Conservation (phyloP, 1,140 invertebrate genomes). For the Plectrocnemia conspersa region DNA sequence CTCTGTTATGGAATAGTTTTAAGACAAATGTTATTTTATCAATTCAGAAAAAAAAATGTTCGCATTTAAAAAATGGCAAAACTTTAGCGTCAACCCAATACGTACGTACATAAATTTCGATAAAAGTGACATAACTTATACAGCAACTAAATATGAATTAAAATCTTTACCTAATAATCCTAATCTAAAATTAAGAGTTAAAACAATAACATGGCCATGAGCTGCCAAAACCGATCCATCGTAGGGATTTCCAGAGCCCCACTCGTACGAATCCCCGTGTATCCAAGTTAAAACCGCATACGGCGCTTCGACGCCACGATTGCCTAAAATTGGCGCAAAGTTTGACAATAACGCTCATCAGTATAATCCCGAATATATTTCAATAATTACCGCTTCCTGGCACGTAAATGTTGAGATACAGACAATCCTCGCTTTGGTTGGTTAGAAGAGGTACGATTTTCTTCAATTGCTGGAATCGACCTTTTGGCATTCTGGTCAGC, state of each 20-base stretch:
- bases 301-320: constrained; percentile 69
- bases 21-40: no score
- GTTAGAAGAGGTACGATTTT: constrained; percentile 57
- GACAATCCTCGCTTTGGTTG: constrained; percentile 77
- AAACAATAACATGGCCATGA: constrained; percentile 76
- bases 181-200: constrained; percentile 79
- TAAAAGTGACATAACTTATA: no score
- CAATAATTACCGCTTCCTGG: constrained; percentile 60
- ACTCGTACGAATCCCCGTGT: constrained; percentile 78
- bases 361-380: neutral
- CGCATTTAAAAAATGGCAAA: no score
- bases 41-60: no score
- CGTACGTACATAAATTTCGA: no score
- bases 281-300: constrained; percentile 75
- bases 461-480: constrained; percentile 56
- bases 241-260: constrained; percentile 74
- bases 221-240: constrained; percentile 75
- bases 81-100: no score
- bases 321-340: no score
- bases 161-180: constrained; percentile 78
- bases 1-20: no score
- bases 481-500: constrained; percentile 57
- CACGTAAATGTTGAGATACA: constrained; percentile 77
- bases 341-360: no score
- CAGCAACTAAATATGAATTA: no score